These are phyloP conservation scores for Halichoerus grypus DNA, from an alignment of 2,113 vertebrate genomes.

Conservation along the genomic window DNA sequence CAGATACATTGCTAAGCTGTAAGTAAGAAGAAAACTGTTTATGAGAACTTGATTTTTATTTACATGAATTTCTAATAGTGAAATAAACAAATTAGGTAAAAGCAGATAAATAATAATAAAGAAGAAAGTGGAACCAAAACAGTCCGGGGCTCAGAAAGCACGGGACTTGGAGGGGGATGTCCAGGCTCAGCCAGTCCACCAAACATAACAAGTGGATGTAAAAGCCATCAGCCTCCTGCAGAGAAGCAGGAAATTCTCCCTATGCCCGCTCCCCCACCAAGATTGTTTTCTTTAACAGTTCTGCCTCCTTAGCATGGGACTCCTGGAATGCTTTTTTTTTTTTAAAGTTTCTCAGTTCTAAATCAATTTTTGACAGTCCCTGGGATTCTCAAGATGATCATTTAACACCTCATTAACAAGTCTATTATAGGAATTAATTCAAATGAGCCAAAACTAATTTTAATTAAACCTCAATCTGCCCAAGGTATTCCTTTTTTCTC, in stretches of 20 bases:
- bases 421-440: conserved; percentile 84
- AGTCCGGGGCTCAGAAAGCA: conserved; percentile 31
- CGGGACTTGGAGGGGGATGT: conserved; percentile 34
- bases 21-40: background rate
- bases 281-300: conserved; percentile 83
- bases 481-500: conserved; percentile 64
- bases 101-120: background rate
- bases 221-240: conserved; percentile 77
- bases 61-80: background rate
- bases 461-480: conserved; percentile 79
- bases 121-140: background rate
- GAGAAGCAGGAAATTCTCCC: conserved; percentile 83
- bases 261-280: conserved; percentile 24
- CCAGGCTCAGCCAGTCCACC: conserved; percentile 72
- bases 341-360: conserved; percentile 71
- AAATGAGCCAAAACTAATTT: conserved; percentile 81
- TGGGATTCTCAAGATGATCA: conserved; percentile 82
- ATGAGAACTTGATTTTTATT: conserved; percentile 33
- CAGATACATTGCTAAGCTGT: background rate
- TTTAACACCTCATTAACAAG: conserved; percentile 87
- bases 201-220: conserved; percentile 77
- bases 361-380: conserved; percentile 84
- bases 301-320: conserved; percentile 74
- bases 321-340: conserved; percentile 71
- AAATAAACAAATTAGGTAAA: conserved; percentile 54